A percentile compares a stretch with the other conserved stretches of the same genome.
Conservation (phyloP, 1,140 invertebrate genomes). For the Macrotrachela quadricornifera region DNA sequence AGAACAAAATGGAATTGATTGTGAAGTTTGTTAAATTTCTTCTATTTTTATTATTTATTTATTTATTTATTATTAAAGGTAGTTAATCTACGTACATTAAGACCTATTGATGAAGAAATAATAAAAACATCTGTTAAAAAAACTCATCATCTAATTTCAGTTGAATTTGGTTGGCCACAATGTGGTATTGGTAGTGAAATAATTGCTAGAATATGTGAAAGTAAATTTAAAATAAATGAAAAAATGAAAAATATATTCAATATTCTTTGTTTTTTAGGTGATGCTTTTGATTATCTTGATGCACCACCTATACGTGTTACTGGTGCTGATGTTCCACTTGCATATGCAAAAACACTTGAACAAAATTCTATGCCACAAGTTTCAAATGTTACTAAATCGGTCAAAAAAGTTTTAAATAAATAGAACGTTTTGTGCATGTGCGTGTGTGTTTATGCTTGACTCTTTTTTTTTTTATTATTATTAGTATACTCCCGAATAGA, state of each 20-base stretch:
- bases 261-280: too few relatives aligned
- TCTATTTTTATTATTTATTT: conserved; percentile 1
- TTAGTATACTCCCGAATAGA: too few relatives aligned
- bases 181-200: conserved; percentile 74
- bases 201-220: conserved; percentile 55
- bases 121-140: conserved; percentile 72
- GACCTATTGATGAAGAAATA: conserved; percentile 69
- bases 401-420: not conserved
- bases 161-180: conserved; percentile 89
- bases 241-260: too few relatives aligned
- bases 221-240: too few relatives aligned
- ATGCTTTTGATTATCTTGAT: conserved; percentile 78
- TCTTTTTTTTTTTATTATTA: too few relatives aligned
- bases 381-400: not conserved
- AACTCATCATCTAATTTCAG: conserved; percentile 75
- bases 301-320: conserved; percentile 71
- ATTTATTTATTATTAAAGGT: conserved; percentile 31
- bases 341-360: conserved; percentile 71
- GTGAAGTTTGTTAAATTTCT: too few relatives aligned
- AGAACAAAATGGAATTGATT: conserved; percentile 41
- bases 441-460: too few relatives aligned
- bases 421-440: too few relatives aligned
- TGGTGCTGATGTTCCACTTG: conserved; percentile 86
- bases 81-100: conserved; percentile 76
- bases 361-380: conserved; percentile 45